phyloP scores from a whole-genome alignment of 2,888 invertebrate genomes.

The Spatulosminthurus flaviceps region DNA sequence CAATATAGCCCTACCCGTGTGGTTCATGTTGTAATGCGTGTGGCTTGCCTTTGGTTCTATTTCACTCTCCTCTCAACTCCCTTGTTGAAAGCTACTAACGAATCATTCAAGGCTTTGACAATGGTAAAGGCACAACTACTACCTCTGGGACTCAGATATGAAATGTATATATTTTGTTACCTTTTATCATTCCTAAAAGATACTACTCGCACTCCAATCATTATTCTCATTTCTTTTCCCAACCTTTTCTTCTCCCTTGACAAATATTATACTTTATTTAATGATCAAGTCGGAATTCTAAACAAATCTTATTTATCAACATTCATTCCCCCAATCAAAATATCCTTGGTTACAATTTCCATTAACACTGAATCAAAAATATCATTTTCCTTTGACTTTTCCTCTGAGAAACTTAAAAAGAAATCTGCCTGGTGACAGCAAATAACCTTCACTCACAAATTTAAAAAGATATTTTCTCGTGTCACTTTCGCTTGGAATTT shows the following conservation, averaged over 20 bases:
- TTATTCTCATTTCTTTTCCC: constrained; percentile 7
- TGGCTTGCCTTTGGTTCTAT: background rate
- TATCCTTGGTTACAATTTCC: too few species aligned
- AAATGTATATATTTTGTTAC: constrained; percentile 29
- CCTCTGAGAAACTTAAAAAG: too few species aligned
- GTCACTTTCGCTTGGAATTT: too few species aligned
- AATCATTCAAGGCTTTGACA: constrained; percentile 49
- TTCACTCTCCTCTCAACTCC: background rate
- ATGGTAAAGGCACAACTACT: too few species aligned
- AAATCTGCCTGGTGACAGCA: too few species aligned
- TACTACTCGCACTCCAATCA: constrained; percentile 2
- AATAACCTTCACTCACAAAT: too few species aligned
- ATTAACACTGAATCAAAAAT: too few species aligned
- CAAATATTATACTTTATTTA: background rate
- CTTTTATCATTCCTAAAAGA: background rate
- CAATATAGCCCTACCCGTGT: background rate
- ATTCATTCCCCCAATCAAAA: too few species aligned
- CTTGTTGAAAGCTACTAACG: constrained; percentile 53
- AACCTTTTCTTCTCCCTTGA: background rate
- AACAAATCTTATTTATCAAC: too few species aligned
- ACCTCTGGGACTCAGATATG: background rate
- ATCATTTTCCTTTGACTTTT: too few species aligned
- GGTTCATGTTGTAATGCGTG: background rate
- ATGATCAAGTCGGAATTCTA: background rate
- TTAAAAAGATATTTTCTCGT: too few species aligned